Evolutionary conservation across 2,113 vertebrate genomes (phyloP).

Genomic region (Antechinus stuartii): DNA sequence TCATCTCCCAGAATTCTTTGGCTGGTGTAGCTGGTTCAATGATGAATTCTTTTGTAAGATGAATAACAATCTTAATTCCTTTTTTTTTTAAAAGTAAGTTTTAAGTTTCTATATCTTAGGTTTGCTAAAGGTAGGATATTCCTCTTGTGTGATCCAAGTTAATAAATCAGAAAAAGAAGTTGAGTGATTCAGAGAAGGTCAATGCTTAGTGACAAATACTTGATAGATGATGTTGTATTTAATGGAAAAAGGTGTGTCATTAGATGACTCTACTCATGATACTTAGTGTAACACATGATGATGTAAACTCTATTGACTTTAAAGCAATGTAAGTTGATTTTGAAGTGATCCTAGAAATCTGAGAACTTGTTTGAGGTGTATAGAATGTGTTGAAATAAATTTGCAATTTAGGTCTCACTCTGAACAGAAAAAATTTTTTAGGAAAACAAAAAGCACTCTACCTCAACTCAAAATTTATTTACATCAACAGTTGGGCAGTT

Average conservation of each 20-base stretch:
- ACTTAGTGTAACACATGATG: not conserved
- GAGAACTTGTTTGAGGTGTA: not conserved
- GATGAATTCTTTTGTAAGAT: not conserved
- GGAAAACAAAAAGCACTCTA: not conserved
- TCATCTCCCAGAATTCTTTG: too few relatives aligned
- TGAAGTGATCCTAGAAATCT: slow-evolving; percentile 9
- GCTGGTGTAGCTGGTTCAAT: too few relatives aligned
- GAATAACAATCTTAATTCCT: not conserved
- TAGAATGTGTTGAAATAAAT: not conserved
- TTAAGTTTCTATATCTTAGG: not conserved
- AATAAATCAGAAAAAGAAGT: slow-evolving; percentile 48
- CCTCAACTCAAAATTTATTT: slow-evolving; percentile 3
- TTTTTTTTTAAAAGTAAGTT: not conserved
- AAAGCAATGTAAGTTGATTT: not conserved
- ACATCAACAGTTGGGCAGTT: not conserved
- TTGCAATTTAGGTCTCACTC: not conserved
- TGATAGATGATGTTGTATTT: not conserved
- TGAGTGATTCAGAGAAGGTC: slow-evolving; percentile 13
- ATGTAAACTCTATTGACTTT: slow-evolving; percentile 11
- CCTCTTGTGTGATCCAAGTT: slow-evolving; percentile 12
- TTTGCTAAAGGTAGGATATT: not conserved
- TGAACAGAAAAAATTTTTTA: not conserved
- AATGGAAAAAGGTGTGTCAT: slow-evolving; percentile 14
- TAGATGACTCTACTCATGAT: not conserved
- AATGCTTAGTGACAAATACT: not conserved